Evolutionary conservation across 1,140 invertebrate species (phyloP).

Genomic region (Drosophila mauritiana): DNA sequence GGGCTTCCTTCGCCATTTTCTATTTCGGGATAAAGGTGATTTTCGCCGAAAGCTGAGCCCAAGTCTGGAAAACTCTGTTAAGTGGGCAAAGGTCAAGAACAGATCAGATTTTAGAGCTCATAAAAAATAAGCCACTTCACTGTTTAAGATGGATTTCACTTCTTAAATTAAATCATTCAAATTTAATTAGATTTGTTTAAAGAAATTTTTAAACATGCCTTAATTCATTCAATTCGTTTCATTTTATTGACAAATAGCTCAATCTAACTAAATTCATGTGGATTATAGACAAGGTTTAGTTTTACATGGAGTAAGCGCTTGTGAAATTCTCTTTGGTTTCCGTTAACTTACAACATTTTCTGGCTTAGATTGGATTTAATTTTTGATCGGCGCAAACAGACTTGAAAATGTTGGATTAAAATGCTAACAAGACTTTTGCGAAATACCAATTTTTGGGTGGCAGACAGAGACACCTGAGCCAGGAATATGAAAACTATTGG

Average conservation of each 20-base stretch:
- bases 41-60: not conserved
- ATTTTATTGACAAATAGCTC: not conserved
- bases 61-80: slow-evolving; percentile 1
- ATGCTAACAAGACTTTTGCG: slow-evolving; percentile 13
- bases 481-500: not conserved
- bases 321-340: not conserved
- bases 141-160: not conserved
- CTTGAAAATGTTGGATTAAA: slow-evolving; percentile 22
- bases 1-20: not conserved
- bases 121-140: not conserved
- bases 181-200: not conserved
- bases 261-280: no score
- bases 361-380: slow-evolving; percentile 14
- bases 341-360: not conserved
- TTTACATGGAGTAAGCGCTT: no score
- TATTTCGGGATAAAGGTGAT: not conserved
- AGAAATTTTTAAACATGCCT: not conserved
- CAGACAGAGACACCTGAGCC: slow-evolving; percentile 27
- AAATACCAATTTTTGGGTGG: slow-evolving; percentile 24
- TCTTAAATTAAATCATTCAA: not conserved
- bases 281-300: no score
- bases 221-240: no score
- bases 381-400: slow-evolving; percentile 15
- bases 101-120: not conserved
- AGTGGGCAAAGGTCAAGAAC: slow-evolving; percentile 9